Base-by-base conservation (phyloP, 2,113 vertebrate genomes). In the Ciconia maguari region DNA sequence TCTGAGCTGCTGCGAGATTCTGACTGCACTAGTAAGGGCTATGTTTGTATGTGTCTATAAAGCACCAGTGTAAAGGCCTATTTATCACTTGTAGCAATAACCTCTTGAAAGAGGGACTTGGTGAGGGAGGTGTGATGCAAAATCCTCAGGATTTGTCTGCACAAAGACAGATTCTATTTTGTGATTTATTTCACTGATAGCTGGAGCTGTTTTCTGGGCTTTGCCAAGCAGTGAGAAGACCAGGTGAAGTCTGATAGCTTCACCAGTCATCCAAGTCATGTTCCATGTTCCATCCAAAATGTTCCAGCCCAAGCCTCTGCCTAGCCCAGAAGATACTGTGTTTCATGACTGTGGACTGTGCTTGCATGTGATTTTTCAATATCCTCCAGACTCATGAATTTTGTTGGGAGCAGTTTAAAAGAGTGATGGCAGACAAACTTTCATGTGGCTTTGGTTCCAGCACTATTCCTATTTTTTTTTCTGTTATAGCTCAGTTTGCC, bases 31-130 rank as follows among this genome's bases (percentile, higher is more conserved):
- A 9, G 9, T 3, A n/a, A 61, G 42, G 42, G 22, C 81, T 75
- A 4, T 0, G 1, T 22, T 6, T 60, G 10, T 9, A 2, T 8
- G 20, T 71, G 16, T 25, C 29, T 55, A 0, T 14, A 34, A 44
- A 85, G 38, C 42, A 61, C 49, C 24, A 3, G 1, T 12, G 46
- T 18, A 54, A 92, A 70, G 8, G 16, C 19, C 17, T 29, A 2
- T 29, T 82, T 18, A 30, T 25, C 34, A 20, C 29, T 62, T 76
- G 21, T 46, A 83, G 49, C 41, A 54, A 21, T 64, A 41, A 25
- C 14, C 9, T 74, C 57, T 76, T 62, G 36, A 27, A 89, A 78
- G 24, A 83, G 16, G 52, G 24, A 25, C 54, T 38, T 9, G 7
- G 34, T 25, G 27, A 93, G 7, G 2, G 0, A 18, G 7, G 10